Evolutionary conservation across 2,113 vertebrate species (phyloP), one percentile per base, ranked within the genome.

Genomic region (Phycodurus eques): DNA sequence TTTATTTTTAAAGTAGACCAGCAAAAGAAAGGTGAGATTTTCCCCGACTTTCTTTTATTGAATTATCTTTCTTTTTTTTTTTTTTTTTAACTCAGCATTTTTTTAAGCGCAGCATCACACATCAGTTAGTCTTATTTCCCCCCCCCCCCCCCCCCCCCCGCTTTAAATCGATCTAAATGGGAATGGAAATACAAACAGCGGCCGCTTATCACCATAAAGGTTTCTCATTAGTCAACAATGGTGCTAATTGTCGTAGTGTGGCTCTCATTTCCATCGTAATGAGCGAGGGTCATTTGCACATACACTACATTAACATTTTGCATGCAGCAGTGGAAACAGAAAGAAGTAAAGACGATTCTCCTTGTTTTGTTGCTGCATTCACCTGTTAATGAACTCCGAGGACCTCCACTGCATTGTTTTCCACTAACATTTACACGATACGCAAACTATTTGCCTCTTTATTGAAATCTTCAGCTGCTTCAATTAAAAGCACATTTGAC

Each of bases 221-320:
- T 61, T 61, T 5, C 6, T 61, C 31, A 39, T 14, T 7, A 33
- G 59, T 35, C 27, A 61, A 61, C 59, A 35, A 35, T 33, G 6
- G 59, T 72, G 87, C 84, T 91, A 90, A 92, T 90, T 83, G 88
- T 85, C 81, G 76, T 73, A 84, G 88, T 81, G 87, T 74, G 83
- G 86, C 88, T 90, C 83, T 88, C 81, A 92, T 93, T 90, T 93
- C 74, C 90, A 91, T 92, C 88, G 72, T 84, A 91, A 92, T 87
- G 79, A 77, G 27, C 67, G 77, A 76, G 27, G 64, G 71, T 92
- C 71, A 92, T 93, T 92, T 90, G 90, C 91, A 91, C 90, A 82
- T 39, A 39, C 35, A 39, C 3, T 0, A 39, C 35, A 39, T 39
- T 85, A 87, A 80, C 87, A 85, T 85, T 82, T 73, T 85, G 89